Evolutionary conservation across 2,113 vertebrate species (phyloP).

Genomic region (Hippopotamus amphibius): DNA sequence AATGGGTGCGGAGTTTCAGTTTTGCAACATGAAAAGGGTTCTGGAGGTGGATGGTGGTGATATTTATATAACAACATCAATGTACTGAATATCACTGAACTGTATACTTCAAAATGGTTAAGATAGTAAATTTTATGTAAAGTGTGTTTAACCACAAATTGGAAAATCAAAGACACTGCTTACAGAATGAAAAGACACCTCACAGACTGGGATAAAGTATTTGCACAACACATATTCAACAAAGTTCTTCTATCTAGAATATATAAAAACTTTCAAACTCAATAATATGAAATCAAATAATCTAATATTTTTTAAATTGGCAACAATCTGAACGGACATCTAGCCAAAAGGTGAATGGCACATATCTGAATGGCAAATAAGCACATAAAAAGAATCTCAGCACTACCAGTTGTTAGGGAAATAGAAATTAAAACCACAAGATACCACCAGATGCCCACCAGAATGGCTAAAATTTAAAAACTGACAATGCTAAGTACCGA

Average conservation of each 20-base stretch:
- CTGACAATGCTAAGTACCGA: not conserved
- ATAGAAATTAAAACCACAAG: not conserved
- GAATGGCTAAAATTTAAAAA: not conserved
- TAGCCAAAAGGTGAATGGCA: not conserved
- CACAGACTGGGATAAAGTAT: not conserved
- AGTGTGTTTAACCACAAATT: not conserved
- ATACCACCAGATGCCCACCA: not conserved
- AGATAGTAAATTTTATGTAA: not conserved
- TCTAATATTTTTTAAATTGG: not conserved
- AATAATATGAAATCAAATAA: not conserved
- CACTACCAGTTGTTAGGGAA: not conserved
- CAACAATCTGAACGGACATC: not conserved
- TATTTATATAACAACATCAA: not conserved
- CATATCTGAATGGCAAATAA: not conserved
- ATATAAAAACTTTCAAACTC: not conserved
- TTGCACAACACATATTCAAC: not conserved
- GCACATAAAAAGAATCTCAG: not conserved
- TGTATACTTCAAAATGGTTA: not conserved
- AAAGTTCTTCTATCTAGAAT: not conserved
- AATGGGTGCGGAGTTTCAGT: not conserved
- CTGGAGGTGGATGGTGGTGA: not conserved
- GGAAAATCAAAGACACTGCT: not conserved
- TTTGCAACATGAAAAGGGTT: not conserved
- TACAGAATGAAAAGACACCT: not conserved
- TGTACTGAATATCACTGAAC: not conserved